phyloP scores from a whole-genome alignment of 2,888 invertebrate species.

The Heliconius cydno region DNA sequence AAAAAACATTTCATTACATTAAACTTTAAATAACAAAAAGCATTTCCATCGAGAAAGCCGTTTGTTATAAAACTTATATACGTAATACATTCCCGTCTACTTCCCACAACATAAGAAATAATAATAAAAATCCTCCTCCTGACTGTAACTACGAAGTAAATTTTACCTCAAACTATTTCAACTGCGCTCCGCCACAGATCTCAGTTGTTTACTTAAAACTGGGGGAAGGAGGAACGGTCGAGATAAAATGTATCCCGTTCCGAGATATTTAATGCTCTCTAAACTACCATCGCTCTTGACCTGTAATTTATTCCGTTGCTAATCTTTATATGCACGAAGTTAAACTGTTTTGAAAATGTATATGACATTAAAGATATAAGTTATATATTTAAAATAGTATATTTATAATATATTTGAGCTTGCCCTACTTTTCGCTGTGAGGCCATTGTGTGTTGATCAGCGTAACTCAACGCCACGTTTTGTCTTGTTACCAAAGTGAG shows the following conservation, averaged over 20 bases:
- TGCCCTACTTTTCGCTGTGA: background rate
- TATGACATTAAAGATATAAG: background rate
- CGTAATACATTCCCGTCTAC: background rate
- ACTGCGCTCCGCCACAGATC: conserved; percentile 61
- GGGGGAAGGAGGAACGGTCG: conserved; percentile 59
- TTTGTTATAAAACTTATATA: background rate
- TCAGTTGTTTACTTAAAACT: conserved; percentile 69
- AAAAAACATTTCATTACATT: background rate
- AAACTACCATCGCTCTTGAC: conserved; percentile 35
- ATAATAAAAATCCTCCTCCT: conserved; percentile 47
- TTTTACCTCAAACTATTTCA: conserved; percentile 66
- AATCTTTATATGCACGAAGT: conserved; percentile 23
- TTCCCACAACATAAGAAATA: conserved; percentile 9
- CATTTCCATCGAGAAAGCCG: background rate
- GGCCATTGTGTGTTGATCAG: too few relatives aligned
- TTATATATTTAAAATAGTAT: background rate
- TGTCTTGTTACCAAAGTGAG: too few relatives aligned
- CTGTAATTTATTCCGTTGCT: conserved; percentile 36
- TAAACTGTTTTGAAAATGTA: conserved; percentile 8
- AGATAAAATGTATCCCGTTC: conserved; percentile 56
- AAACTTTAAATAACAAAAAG: background rate
- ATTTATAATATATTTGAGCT: background rate
- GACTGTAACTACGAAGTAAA: conserved; percentile 61
- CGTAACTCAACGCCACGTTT: too few relatives aligned
- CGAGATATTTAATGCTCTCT: conserved; percentile 38